phyloP scores from a whole-genome alignment of 1,140 invertebrate species.

The Lepidotrigona ventralis region DNA sequence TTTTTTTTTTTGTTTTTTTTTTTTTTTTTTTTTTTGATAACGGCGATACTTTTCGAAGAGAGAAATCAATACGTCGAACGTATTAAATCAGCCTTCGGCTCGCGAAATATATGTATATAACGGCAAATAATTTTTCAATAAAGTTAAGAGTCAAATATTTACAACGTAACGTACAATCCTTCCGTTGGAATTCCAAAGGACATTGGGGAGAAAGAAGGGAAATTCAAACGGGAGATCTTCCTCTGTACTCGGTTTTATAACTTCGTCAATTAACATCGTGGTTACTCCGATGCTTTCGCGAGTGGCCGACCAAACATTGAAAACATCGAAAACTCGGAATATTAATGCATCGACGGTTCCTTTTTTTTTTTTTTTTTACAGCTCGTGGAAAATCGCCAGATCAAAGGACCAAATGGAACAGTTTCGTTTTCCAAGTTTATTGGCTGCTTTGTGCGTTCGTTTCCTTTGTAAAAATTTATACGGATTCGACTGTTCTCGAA shows the following conservation, averaged over 20 bases:
- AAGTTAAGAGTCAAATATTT: no score
- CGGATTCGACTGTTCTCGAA: neutral
- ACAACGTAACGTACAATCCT: neutral
- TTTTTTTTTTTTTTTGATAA: neutral
- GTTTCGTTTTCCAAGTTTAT: neutral
- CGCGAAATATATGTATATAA: neutral
- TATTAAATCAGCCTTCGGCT: no score
- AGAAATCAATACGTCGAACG: neutral
- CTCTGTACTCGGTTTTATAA: neutral
- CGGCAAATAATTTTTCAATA: no score
- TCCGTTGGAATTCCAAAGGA: neutral
- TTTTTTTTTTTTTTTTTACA: neutral
- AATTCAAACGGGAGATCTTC: neutral
- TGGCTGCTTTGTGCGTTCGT: fast-evolving
- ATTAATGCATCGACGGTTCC: neutral
- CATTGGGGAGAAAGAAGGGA: neutral
- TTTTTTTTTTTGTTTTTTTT: neutral
- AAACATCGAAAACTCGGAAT: neutral
- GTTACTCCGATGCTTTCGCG: neutral
- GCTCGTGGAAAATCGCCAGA: neutral
- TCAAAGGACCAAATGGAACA: no score
- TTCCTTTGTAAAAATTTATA: neutral
- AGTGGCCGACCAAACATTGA: neutral
- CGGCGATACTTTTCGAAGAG: neutral
- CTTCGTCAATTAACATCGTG: neutral